These are phyloP conservation scores for Mylabris phalerata DNA, from an alignment of 1,140 invertebrate species.

Conservation along the genomic window DNA sequence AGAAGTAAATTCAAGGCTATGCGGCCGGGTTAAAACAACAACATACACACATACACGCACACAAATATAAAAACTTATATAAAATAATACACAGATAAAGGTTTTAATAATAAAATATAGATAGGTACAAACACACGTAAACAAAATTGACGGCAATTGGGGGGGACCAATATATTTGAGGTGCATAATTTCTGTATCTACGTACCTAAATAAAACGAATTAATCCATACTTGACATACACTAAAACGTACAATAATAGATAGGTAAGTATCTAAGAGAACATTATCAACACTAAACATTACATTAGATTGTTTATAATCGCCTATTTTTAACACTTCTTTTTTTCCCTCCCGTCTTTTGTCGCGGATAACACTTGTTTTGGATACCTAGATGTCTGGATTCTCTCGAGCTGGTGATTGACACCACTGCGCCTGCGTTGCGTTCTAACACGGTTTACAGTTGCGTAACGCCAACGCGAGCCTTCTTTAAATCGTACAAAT, in stretches of 20 bases:
- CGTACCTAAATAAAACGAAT: constrained; percentile 16
- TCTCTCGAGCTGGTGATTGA: constrained; percentile 13
- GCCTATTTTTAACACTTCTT: neutral
- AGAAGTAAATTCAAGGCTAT: constrained; percentile 16
- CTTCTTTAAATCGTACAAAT: neutral
- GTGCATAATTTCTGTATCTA: constrained; percentile 9
- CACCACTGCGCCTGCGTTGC: constrained; percentile 19
- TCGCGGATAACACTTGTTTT: constrained; percentile 35
- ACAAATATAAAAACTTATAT: too few species aligned
- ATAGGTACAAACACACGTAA: too few species aligned
- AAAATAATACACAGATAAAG: too few species aligned
- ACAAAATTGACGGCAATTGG: too few species aligned
- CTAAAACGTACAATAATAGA: constrained; percentile 7
- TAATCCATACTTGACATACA: constrained; percentile 16
- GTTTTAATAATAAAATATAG: too few species aligned
- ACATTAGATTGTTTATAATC: constrained; percentile 16
- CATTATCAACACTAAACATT: constrained; percentile 14
- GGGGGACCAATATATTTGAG: too few species aligned
- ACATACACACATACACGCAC: neutral
- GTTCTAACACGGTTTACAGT: constrained; percentile 11
- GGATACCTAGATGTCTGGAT: constrained; percentile 33
- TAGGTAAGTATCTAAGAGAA: constrained; percentile 1
- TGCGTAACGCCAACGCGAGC: constrained; percentile 6
- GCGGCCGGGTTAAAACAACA: constrained; percentile 23
- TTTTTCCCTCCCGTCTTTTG: constrained; percentile 20